phyloP scores from a whole-genome alignment of 2,888 invertebrate species.

The Ormyrus rosae region DNA sequence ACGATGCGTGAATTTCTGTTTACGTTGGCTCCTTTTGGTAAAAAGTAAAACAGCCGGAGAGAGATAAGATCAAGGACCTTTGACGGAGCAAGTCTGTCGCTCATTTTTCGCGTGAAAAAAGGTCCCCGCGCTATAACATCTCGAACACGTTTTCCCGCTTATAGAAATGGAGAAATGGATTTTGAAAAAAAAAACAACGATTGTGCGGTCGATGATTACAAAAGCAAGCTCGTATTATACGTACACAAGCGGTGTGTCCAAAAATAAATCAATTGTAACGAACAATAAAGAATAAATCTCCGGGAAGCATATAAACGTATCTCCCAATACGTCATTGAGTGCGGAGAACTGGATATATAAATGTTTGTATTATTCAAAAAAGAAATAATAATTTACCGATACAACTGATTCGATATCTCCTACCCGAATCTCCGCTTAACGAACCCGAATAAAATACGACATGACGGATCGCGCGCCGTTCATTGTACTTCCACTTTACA shows the following conservation, averaged over 20 bases:
- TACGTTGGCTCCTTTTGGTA: no score
- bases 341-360: conserved; percentile 15
- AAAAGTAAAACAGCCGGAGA: no score
- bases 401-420: conserved; percentile 16
- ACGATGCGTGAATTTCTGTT: no score
- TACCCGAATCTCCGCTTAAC: conserved; percentile 22
- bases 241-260: background rate
- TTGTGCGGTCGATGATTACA: conserved; percentile 19
- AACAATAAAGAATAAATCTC: conserved; percentile 24
- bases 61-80: no score
- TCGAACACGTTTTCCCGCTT: no score
- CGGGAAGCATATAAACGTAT: background rate
- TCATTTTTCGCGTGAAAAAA: no score
- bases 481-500: conserved; percentile 29
- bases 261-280: conserved; percentile 32
- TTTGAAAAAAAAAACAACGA: background rate
- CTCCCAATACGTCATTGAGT: conserved; percentile 12
- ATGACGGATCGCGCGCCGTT: conserved; percentile 33
- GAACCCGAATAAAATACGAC: conserved; percentile 40
- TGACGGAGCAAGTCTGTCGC: no score
- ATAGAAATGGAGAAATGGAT: no score
- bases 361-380: conserved; percentile 24
- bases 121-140: no score
- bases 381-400: conserved; percentile 44
- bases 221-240: background rate